Conservation (phyloP, 1,140 invertebrate genomes). For the Euura saliciscinereae region DNA sequence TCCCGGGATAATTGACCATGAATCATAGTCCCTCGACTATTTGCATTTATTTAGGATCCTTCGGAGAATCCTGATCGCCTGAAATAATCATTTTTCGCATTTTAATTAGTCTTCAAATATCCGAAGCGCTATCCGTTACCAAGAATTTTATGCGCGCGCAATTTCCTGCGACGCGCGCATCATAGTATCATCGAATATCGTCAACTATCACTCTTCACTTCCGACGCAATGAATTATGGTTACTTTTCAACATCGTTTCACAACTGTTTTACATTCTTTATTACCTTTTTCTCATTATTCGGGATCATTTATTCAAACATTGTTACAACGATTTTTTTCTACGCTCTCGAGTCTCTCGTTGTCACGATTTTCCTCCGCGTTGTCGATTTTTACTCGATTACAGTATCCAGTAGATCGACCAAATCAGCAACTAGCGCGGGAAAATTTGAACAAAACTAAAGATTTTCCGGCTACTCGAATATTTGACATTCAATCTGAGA, state of each 20-base stretch:
- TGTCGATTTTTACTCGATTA: not conserved
- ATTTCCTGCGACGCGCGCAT: slow-evolving; percentile 29
- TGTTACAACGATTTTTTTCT: not conserved
- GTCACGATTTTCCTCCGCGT: not conserved
- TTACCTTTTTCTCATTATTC: not conserved
- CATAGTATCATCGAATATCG: slow-evolving; percentile 20
- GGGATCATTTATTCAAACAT: not conserved
- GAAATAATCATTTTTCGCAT: not conserved
- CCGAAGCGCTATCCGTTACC: not conserved
- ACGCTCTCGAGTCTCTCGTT: not conserved
- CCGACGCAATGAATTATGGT: slow-evolving; percentile 1
- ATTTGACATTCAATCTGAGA: too few relatives aligned
- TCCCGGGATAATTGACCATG: not conserved
- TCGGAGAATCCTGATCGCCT: not conserved
- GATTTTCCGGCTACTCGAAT: not conserved
- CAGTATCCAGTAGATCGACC: not conserved
- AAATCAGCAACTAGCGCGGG: not conserved
- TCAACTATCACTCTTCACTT: not conserved
- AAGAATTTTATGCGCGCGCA: slow-evolving; percentile 36
- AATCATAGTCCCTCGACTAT: too few relatives aligned
- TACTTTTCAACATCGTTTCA: not conserved
- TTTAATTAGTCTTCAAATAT: not conserved
- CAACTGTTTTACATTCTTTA: not conserved
- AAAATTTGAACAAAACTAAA: not conserved
- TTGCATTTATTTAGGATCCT: slow-evolving; percentile 8